Percentiles rank a stretch among this genome's conserved stretches.
These are phyloP conservation scores for Poeciliopsis presidionis DNA, from an alignment of 2,797 vertebrate species.

Conservation along the genomic window DNA sequence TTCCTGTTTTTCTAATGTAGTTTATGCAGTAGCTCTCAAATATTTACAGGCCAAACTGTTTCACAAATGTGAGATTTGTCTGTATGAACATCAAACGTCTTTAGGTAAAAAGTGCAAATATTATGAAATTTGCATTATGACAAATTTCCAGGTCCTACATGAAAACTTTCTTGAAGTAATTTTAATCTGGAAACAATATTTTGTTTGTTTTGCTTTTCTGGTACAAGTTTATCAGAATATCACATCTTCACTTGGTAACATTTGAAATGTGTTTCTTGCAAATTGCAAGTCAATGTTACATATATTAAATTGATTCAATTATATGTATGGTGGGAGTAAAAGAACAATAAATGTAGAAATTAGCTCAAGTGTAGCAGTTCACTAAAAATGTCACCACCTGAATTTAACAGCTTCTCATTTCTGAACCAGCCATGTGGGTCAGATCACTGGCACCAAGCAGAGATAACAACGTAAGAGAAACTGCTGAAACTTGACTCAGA, in stretches of 20 bases:
- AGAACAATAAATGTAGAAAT: neutral
- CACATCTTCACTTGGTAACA: neutral
- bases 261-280: neutral
- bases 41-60: too few relatives aligned
- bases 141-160: neutral
- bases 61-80: neutral
- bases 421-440: too few relatives aligned
- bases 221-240: neutral
- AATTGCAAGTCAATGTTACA: neutral
- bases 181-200: neutral
- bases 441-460: too few relatives aligned
- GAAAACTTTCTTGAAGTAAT: neutral
- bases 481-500: too few relatives aligned
- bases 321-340: neutral
- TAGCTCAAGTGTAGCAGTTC: neutral
- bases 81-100: too few relatives aligned
- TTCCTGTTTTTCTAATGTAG: too few relatives aligned
- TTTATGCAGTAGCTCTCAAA: too few relatives aligned
- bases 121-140: neutral
- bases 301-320: neutral
- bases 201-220: neutral
- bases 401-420: too few relatives aligned
- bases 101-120: neutral
- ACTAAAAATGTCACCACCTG: neutral
- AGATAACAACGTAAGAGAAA: too few relatives aligned